A percentile compares a stretch with the other conserved stretches of the same genome.
Conservation (phyloP, 2,113 vertebrate species). For the Erythrolamprus reginae region DNA sequence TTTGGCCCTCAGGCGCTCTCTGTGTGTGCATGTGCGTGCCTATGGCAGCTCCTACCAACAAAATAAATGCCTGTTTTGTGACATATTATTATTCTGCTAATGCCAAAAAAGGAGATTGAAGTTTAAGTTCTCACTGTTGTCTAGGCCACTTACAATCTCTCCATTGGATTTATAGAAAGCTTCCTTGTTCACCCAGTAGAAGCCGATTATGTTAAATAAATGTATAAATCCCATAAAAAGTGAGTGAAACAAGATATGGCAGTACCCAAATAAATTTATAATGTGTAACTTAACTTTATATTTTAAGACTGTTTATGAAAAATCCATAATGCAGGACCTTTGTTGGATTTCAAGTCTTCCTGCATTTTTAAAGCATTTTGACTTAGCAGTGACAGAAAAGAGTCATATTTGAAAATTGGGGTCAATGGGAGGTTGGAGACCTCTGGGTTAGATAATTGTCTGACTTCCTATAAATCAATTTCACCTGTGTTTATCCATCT, state of each 20-base stretch:
- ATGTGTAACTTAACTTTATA: background rate
- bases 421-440: too few species aligned
- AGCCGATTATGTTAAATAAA: background rate
- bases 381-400: background rate
- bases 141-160: background rate
- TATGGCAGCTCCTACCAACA: too few species aligned
- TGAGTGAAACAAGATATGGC: background rate
- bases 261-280: background rate
- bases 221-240: background rate
- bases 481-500: background rate
- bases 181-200: background rate
- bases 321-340: background rate
- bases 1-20: too few species aligned
- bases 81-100: background rate
- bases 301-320: background rate
- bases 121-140: background rate
- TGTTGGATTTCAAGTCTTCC: background rate
- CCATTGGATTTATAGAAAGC: background rate
- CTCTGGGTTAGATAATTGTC: background rate
- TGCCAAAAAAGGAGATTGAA: background rate
- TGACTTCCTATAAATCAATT: background rate
- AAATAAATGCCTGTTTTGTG: background rate
- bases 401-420: background rate
- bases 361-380: background rate
- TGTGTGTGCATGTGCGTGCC: too few species aligned